Evolutionary conservation across 2,888 invertebrate species (phyloP).

Genomic region (Troilus luridus): DNA sequence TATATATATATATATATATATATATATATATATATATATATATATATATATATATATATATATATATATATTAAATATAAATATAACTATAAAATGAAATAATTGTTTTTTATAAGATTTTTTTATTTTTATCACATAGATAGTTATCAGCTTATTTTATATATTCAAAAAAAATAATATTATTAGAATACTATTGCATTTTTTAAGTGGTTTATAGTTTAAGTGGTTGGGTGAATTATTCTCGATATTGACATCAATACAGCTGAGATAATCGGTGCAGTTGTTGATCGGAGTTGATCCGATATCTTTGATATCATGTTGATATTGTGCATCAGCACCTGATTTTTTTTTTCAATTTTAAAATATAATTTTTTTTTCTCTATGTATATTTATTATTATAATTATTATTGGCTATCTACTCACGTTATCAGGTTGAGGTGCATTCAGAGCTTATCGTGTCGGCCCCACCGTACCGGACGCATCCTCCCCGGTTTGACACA

Average conservation of each 20-base stretch:
- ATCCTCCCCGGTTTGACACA: slow-evolving; percentile 57
- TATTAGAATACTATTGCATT: background rate
- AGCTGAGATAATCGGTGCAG: background rate
- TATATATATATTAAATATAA: too few species aligned
- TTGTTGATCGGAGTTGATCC: background rate
- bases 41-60: too few species aligned
- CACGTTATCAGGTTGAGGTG: slow-evolving; percentile 53
- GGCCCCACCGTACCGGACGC: slow-evolving; percentile 56
- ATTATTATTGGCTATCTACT: slow-evolving; percentile 2
- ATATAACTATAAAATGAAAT: too few species aligned
- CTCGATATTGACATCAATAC: background rate
- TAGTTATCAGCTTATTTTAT: background rate
- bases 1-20: too few species aligned
- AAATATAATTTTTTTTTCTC: background rate
- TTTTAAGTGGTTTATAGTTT: background rate
- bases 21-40: too few species aligned
- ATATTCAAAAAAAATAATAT: too few species aligned
- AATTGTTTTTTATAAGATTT: too few species aligned
- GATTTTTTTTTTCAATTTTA: background rate
- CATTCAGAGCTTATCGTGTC: slow-evolving; percentile 54
- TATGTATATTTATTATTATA: background rate
- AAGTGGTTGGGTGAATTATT: background rate
- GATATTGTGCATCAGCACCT: background rate
- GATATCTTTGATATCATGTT: background rate
- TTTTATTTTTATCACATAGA: background rate